Base-by-base conservation (phyloP, 2,888 invertebrate species). In the Thyatira batis region DNA sequence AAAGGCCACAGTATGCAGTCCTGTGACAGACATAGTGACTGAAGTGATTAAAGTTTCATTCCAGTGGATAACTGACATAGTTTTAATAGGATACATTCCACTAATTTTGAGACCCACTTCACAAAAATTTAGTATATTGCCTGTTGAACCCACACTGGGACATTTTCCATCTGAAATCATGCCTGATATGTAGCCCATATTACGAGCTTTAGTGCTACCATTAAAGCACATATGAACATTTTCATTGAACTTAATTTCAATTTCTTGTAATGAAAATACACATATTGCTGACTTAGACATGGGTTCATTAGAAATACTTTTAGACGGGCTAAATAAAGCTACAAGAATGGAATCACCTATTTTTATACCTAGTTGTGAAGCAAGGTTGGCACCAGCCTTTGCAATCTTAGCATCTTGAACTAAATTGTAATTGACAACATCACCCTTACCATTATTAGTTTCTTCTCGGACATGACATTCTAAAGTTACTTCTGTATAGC, bases 201-300 rank as follows among this genome's bases (percentile, higher is more conserved):
- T 98, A 49, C 98, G 95, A 80, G 98, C 97, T 80, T 97, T 97
- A 67, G 97, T 97, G 70, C 96, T 97, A 28, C 98, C 98, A 86
- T 98, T 97, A 83, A 98, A 98, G 89, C 99, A 99, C 95, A 97
- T 96, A 83, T 98, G 98, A 71, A 99, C 98, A 90, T 99, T 99
- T 85, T 98, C 97, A 80, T 97, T 97, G 86, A 99, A 99, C 84
- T 97, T 97, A 66, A 95, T 95, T 82, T 98, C 97, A 71, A 99
- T 97, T 65, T 97, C 96, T 73, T 96, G 95, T 62, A 99, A 92
- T 56, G 98, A 97, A 88, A 96, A 99, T 48, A 98, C 94, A 90
- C 99, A 99, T 71, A 99, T 92, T 0, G 98, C 99, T 1, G 99
- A 98, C 65, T 96, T 95, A 25, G 94, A 83, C 76, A 95, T 94